Evolutionary conservation across 2,888 invertebrate genomes (phyloP).

Genomic region (Brachyptera putata): DNA sequence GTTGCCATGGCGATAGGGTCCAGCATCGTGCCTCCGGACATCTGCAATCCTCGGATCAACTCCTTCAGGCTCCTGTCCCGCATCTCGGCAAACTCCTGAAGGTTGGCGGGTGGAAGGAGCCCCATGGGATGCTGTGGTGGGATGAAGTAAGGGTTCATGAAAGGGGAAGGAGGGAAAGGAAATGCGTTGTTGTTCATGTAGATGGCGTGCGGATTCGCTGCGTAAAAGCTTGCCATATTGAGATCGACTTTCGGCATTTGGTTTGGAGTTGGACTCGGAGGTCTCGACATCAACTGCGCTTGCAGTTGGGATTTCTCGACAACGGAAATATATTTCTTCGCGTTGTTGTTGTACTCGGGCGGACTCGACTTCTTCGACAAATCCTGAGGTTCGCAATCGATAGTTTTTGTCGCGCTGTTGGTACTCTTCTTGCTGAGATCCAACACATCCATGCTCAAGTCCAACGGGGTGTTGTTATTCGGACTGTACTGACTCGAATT

Average conservation of each 20-base stretch:
- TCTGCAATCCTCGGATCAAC: slow-evolving; percentile 60
- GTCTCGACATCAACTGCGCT: not conserved
- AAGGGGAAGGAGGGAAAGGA: slow-evolving; percentile 25
- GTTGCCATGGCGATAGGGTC: slow-evolving; percentile 42
- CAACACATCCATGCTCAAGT: slow-evolving; percentile 72
- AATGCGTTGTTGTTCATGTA: slow-evolving; percentile 30
- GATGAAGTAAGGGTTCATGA: slow-evolving; percentile 59
- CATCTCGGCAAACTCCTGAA: slow-evolving; percentile 60
- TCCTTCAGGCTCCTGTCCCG: slow-evolving; percentile 65
- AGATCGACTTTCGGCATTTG: slow-evolving; percentile 24
- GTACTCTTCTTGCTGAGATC: slow-evolving; percentile 74
- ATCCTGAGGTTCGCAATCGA: slow-evolving; percentile 33
- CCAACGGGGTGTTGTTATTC: slow-evolving; percentile 51
- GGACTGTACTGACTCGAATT: not conserved
- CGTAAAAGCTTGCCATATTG: slow-evolving; percentile 22
- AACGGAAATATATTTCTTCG: not conserved
- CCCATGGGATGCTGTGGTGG: slow-evolving; percentile 46
- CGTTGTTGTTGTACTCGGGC: slow-evolving; percentile 12
- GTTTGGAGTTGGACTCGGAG: not conserved
- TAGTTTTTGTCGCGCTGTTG: slow-evolving; percentile 22
- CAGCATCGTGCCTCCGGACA: slow-evolving; percentile 62
- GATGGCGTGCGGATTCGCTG: slow-evolving; percentile 26
- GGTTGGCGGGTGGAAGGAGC: slow-evolving; percentile 46
- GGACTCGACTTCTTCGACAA: slow-evolving; percentile 31
- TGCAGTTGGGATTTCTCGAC: not conserved